phyloP scores from a whole-genome alignment of 2,888 invertebrate genomes.

The Tolmerus cingulatus region DNA sequence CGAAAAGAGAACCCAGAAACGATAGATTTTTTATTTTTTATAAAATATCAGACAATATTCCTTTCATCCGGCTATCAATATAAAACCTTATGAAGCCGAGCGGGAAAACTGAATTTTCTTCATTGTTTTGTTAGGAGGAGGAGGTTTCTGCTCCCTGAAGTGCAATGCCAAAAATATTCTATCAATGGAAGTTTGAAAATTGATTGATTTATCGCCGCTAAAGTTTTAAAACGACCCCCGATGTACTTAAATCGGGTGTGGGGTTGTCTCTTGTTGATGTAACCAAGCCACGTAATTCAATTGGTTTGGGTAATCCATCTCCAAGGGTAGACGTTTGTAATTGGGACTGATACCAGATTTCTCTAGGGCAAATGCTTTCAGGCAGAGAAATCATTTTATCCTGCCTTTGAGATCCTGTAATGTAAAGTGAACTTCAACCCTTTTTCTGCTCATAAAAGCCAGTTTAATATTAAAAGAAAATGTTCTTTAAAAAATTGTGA shows the following conservation, averaged over 20 bases:
- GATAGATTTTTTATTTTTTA: not conserved
- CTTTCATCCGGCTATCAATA: not conserved
- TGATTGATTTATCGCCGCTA: not conserved
- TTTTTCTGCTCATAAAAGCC: not conserved
- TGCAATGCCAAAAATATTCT: not conserved
- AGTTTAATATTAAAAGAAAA: not conserved
- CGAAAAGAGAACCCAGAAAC: not conserved
- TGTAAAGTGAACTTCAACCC: not conserved
- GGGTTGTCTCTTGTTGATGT: not conserved
- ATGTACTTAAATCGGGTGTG: not conserved
- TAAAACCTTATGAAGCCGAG: not conserved
- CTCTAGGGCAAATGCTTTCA: not conserved
- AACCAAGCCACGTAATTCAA: not conserved
- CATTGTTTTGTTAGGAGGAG: not conserved
- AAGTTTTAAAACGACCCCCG: not conserved
- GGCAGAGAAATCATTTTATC: not conserved
- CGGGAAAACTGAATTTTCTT: not conserved
- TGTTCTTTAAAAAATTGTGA: not conserved
- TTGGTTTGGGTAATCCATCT: not conserved
- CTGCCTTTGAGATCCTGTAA: not conserved
- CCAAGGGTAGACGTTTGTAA: not conserved
- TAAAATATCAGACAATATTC: not conserved
- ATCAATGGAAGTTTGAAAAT: not conserved
- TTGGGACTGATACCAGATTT: not conserved
- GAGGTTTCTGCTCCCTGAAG: not conserved